phyloP scores from a whole-genome alignment of 1,140 invertebrate species.

The Bombus impatiens region DNA sequence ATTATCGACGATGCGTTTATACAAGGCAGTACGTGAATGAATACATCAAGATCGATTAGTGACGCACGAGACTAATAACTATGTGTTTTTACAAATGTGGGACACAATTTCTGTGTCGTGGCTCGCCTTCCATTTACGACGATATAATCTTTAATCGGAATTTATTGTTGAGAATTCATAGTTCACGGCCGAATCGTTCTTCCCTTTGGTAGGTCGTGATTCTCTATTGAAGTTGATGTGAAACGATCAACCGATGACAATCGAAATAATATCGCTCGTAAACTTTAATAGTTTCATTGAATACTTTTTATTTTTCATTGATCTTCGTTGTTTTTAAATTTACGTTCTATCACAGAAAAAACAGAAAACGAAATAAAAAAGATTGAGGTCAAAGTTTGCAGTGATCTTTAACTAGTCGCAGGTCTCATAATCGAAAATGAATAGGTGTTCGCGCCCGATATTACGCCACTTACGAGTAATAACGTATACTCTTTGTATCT shows the following conservation, averaged over 20 bases:
- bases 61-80: neutral
- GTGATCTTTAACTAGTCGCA: neutral
- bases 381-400: neutral
- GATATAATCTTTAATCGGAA: constrained; percentile 46
- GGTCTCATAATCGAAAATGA: neutral
- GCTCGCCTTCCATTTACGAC: neutral
- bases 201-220: constrained; percentile 17
- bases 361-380: neutral
- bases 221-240: neutral
- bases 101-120: neutral
- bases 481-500: neutral
- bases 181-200: constrained; percentile 67
- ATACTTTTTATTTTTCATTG: neutral
- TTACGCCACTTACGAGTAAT: neutral
- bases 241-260: neutral
- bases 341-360: neutral
- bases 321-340: too few relatives aligned
- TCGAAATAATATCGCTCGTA: neutral
- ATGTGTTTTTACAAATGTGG: neutral
- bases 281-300: neutral
- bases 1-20: too few relatives aligned
- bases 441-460: neutral
- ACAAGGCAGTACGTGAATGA: too few relatives aligned
- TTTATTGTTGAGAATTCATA: constrained; percentile 66
- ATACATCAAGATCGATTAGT: neutral